Evolutionary conservation across 2,113 vertebrate genomes (phyloP).

Genomic region (Oreochromis niloticus): DNA sequence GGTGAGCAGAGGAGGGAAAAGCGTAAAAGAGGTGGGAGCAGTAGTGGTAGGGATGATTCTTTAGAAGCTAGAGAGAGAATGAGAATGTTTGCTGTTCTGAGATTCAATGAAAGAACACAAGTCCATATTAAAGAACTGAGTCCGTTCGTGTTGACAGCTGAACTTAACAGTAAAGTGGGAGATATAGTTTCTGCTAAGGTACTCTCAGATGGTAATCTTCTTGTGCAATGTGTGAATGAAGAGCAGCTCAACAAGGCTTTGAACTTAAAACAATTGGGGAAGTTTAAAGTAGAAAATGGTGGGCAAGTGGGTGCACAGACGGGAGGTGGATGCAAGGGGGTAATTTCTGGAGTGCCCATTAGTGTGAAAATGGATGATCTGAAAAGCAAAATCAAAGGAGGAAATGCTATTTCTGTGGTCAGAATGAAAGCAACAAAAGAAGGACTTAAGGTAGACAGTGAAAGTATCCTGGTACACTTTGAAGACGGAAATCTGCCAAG

Average conservation of each 20-base stretch:
- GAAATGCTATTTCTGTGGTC: neutral
- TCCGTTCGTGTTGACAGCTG: too few relatives aligned
- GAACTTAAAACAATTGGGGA: neutral
- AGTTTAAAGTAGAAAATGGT: neutral
- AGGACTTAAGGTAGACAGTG: too few relatives aligned
- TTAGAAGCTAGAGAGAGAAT: too few relatives aligned
- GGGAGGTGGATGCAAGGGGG: rapidly evolving
- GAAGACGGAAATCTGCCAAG: too few relatives aligned
- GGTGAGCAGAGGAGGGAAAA: too few relatives aligned
- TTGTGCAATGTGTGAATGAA: rapidly evolving
- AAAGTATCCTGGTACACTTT: too few relatives aligned
- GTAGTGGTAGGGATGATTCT: too few relatives aligned
- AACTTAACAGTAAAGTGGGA: neutral
- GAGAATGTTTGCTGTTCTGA: too few relatives aligned
- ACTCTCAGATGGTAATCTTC: neutral
- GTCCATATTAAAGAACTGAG: too few relatives aligned
- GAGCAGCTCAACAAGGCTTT: neutral
- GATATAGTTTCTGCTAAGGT: neutral
- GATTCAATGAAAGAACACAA: too few relatives aligned
- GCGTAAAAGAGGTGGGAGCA: too few relatives aligned
- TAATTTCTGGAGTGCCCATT: neutral
- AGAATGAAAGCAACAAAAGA: neutral
- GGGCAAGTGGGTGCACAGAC: too few relatives aligned
- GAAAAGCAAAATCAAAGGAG: neutral
- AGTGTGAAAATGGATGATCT: neutral